Evolutionary conservation across 2,888 invertebrate genomes (phyloP).

Genomic region (Bellardia bayeri): DNA sequence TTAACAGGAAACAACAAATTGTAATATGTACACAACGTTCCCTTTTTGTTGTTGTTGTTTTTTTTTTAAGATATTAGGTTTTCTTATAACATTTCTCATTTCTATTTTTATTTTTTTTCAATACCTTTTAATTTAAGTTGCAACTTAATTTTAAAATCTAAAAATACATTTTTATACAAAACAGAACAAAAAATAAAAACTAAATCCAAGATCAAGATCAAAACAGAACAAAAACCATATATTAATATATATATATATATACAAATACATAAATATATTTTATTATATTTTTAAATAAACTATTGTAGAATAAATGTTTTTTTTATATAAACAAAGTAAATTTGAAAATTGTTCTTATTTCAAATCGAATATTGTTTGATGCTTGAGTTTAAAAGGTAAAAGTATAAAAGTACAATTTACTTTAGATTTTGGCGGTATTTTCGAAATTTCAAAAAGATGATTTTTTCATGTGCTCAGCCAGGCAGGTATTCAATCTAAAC

Average conservation of each 20-base stretch:
- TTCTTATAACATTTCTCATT: slow-evolving; percentile 27
- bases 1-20: slow-evolving; percentile 3
- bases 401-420: too few species aligned
- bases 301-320: slow-evolving; percentile 74
- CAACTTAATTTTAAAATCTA: slow-evolving; percentile 66
- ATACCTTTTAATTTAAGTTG: slow-evolving; percentile 65
- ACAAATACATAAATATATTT: slow-evolving; percentile 64
- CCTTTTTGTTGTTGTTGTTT: slow-evolving; percentile 21
- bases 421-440: too few species aligned
- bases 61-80: slow-evolving; percentile 35
- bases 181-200: slow-evolving; percentile 34
- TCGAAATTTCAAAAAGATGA: too few species aligned
- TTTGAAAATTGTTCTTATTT: slow-evolving; percentile 25
- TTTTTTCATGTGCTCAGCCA: too few species aligned
- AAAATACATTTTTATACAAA: slow-evolving; percentile 47
- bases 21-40: slow-evolving; percentile 6
- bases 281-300: slow-evolving; percentile 72
- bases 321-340: slow-evolving; percentile 69
- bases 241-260: slow-evolving; percentile 46
- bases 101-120: slow-evolving; percentile 35
- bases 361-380: too few species aligned
- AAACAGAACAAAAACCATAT: slow-evolving; percentile 62
- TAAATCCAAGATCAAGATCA: slow-evolving; percentile 40
- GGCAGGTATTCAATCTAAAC: too few species aligned
- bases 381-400: too few species aligned